phyloP scores from a whole-genome alignment of 2,113 vertebrate genomes.

The Oryzias melastigma region DNA sequence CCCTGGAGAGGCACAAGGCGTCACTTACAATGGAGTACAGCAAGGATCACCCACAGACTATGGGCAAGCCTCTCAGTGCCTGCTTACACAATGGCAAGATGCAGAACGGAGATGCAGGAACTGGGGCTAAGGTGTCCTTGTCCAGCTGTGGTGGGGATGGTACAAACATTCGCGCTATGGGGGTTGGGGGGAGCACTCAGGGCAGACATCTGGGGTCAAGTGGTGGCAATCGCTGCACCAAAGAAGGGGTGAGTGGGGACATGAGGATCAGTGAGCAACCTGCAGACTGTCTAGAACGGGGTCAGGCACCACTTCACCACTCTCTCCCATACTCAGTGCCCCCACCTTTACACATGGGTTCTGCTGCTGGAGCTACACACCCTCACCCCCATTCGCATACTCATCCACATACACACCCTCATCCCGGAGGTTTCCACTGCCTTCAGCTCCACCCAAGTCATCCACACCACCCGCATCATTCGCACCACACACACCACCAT shows the following conservation, averaged over 20 bases:
- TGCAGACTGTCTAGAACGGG: slow-evolving; percentile 87
- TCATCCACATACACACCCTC: slow-evolving; percentile 75
- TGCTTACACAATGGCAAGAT: slow-evolving; percentile 91
- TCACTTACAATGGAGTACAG: slow-evolving; percentile 83
- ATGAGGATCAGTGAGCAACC: slow-evolving; percentile 86
- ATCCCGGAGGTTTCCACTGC: slow-evolving; percentile 87
- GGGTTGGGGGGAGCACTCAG: slow-evolving; percentile 73
- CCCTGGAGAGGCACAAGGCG: slow-evolving; percentile 85
- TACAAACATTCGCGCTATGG: slow-evolving; percentile 67
- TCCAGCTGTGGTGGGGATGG: slow-evolving; percentile 84
- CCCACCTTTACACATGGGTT: slow-evolving; percentile 80
- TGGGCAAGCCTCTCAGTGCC: slow-evolving; percentile 85
- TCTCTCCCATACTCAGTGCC: slow-evolving; percentile 86
- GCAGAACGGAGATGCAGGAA: slow-evolving; percentile 81
- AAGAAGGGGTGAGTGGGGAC: slow-evolving; percentile 72
- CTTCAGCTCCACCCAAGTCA: slow-evolving; percentile 86
- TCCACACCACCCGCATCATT: slow-evolving; percentile 75
- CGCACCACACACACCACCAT: slow-evolving; percentile 74
- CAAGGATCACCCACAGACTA: slow-evolving; percentile 78
- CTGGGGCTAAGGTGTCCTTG: slow-evolving; percentile 73
- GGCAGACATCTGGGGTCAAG: slow-evolving; percentile 61
- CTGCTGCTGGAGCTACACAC: slow-evolving; percentile 78
- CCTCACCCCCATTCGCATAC: slow-evolving; percentile 81
- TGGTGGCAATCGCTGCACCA: slow-evolving; percentile 80
- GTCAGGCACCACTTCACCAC: slow-evolving; percentile 88